Base-by-base conservation (phyloP, 2,113 vertebrate genomes). In the Anguilla japonica region DNA sequence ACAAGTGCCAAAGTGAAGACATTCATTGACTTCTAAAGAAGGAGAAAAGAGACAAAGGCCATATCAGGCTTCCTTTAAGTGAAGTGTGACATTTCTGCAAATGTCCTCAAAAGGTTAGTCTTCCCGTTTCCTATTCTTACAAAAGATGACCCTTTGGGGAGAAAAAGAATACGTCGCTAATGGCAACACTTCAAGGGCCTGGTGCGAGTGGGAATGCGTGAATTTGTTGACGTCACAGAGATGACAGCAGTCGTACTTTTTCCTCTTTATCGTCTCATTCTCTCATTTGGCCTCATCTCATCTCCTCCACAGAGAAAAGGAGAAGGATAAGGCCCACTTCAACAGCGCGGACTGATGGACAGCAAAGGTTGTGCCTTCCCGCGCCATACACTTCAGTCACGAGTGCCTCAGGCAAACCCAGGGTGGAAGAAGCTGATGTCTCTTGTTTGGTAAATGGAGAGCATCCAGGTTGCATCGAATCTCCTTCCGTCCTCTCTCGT, bases 11-110 rank as follows among this genome's bases (percentile, higher is more conserved):
- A 97, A 97, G 2, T 94, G 89, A 92, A 96, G 93, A 84, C 97
- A 97, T 89, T 97, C 97, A 89, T 97, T 96, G 90, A 97, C 89
- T 87, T 97, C 97, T 97, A 50, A 0, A 84, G 34, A 75, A 41
- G 63, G 15, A 83, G 41, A 79, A 50, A 63, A 43, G 50, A 83
- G 41, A 86, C 79, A 46, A 87, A 85, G 88, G 86, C 79, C 40
- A 22, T 40, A 39, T 84, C n/a, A 85, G 81, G 26, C 67, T 53
- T 22, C 81, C 46, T 40, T 39, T 46, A 9, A 50, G 60, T 8
- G 26, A 81, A 41, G 16, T 57, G 60, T 86, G 80, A 50, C 46
- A 86, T 81, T 86, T 86, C 40, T 56, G 18, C n/a, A 50, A 81
- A 40, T 22, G 18, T 39, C 15, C 39, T 79, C 26, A 79, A 84